Conservation (phyloP, 2,888 invertebrate genomes). For the Drosophila stalkeri region DNA sequence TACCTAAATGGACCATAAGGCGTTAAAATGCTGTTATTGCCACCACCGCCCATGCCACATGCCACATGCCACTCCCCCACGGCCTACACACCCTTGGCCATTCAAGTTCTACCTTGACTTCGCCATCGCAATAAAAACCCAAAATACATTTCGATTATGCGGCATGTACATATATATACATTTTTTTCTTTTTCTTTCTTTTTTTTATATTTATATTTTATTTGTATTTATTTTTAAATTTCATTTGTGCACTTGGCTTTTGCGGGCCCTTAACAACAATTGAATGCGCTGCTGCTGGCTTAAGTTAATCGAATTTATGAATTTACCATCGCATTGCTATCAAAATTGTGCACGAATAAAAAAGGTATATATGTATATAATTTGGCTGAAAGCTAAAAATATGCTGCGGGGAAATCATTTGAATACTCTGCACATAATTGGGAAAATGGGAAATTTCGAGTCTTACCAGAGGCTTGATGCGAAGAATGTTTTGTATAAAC, state of each 20-base stretch:
- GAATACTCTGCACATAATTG: background rate
- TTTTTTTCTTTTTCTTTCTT: conserved; percentile 10
- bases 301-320: conserved; percentile 73
- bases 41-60: conserved; percentile 11
- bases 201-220: conserved; percentile 15
- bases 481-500: background rate
- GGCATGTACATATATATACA: conserved; percentile 27
- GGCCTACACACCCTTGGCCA: background rate
- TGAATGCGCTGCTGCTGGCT: conserved; percentile 47
- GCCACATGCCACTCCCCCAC: conserved; percentile 3
- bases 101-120: conserved; percentile 53
- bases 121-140: conserved; percentile 68
- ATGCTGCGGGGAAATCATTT: conserved; percentile 39
- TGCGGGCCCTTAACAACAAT: conserved; percentile 70
- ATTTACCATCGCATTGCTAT: conserved; percentile 48
- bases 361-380: conserved; percentile 70
- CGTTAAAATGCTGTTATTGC: conserved; percentile 80
- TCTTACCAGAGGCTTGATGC: background rate
- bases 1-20: conserved; percentile 83
- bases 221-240: conserved; percentile 46
- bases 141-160: conserved; percentile 79
- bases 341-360: conserved; percentile 53
- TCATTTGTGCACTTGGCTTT: conserved; percentile 52
- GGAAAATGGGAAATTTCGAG: background rate
- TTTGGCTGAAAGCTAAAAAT: conserved; percentile 63